Conservation (phyloP, 2,113 vertebrate genomes). For the Otus sunia region DNA sequence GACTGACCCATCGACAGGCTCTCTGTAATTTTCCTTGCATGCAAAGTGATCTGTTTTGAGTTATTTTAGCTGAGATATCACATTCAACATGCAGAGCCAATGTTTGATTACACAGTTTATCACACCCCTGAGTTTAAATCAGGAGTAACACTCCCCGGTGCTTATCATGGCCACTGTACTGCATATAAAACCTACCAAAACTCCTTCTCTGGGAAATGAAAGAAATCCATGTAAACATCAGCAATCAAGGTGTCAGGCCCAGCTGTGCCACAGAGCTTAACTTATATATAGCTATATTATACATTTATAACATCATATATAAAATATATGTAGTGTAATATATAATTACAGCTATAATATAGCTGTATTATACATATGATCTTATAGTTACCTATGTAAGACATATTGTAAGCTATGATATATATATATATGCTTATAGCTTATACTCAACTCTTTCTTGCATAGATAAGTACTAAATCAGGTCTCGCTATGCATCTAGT, state of each 20-base stretch:
- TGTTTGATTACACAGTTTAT: conserved; percentile 28
- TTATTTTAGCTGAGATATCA: background rate
- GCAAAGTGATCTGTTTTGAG: background rate
- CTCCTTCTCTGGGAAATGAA: background rate
- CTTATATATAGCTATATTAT: background rate
- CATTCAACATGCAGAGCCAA: background rate
- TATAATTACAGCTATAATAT: background rate
- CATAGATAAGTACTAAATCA: background rate
- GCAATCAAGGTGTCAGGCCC: background rate
- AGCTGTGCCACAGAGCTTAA: background rate
- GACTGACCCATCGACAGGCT: background rate
- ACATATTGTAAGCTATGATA: background rate
- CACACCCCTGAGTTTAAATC: conserved; percentile 49
- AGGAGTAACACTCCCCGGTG: background rate
- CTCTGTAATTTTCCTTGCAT: background rate
- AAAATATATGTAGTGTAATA: background rate
- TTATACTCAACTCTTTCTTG: background rate
- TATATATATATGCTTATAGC: background rate
- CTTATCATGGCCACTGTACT: background rate
- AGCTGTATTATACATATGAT: background rate
- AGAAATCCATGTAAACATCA: background rate
- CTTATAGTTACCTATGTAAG: background rate
- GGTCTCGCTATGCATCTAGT: background rate
- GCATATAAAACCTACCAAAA: background rate
- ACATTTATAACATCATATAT: too few relatives aligned